Evolutionary conservation across 2,797 vertebrate species (phyloP).

Genomic region (Morus bassanus): DNA sequence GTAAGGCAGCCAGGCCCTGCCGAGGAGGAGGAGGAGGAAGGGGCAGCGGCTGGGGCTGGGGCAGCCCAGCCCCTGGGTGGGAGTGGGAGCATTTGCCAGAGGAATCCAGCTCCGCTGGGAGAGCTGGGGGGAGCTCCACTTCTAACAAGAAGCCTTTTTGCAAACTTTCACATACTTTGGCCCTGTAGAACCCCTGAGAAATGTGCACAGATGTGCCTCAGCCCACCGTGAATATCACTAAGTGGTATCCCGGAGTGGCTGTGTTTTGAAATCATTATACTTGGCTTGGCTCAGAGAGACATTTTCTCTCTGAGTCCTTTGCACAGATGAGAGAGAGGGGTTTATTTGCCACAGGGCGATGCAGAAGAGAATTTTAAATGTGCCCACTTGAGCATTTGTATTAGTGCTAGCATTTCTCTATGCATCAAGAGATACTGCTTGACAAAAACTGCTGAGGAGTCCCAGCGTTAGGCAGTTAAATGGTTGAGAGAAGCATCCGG

Average conservation of each 20-base stretch:
- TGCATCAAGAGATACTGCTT: not conserved
- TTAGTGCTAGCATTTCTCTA: accelerated
- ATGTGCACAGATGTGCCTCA: not conserved
- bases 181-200: not conserved
- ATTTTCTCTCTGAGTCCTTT: not conserved
- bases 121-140: not conserved
- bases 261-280: not conserved
- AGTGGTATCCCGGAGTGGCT: not conserved
- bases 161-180: not conserved
- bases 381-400: not conserved
- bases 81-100: not conserved
- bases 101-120: not conserved
- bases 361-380: not conserved
- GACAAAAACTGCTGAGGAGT: not conserved
- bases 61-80: constrained; percentile 6
- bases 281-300: not conserved
- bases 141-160: not conserved
- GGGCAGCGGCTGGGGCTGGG: not conserved
- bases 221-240: not conserved
- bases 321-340: not conserved
- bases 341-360: not conserved
- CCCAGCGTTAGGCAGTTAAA: not conserved
- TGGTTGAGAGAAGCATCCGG: not conserved
- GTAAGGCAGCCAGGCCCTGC: not conserved
- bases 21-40: not conserved